Percentiles rank a stretch among this genome's conserved stretches.
Evolutionary conservation across 2,797 vertebrate species (phyloP).

Genomic region (Lycodopsis pacificus): DNA sequence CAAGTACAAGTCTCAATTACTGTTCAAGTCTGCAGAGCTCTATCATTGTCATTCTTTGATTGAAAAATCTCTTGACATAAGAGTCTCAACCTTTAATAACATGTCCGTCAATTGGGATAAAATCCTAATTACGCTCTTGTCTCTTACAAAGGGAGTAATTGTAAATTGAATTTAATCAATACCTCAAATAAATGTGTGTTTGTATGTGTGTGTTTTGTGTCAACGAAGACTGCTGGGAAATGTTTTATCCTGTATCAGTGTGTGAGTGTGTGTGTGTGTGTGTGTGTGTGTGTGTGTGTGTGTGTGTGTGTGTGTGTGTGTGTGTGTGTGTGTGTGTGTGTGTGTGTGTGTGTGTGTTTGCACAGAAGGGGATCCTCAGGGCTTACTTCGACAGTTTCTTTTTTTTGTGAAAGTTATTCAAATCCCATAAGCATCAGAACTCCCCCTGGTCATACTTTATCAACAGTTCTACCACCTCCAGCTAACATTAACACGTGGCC

Average conservation of each 20-base stretch:
- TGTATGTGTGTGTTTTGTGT: slow-evolving; percentile 10
- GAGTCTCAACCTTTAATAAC: not conserved
- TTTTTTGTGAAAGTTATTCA: slow-evolving; percentile 36
- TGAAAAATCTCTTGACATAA: not conserved
- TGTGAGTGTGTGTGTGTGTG: not conserved
- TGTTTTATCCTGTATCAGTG: not conserved
- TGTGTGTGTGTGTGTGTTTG: not conserved
- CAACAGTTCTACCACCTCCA: slow-evolving; percentile 37
- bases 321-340: too few species aligned
- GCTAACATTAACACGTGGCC: slow-evolving; percentile 52
- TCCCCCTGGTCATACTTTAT: slow-evolving; percentile 51
- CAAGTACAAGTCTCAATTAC: not conserved
- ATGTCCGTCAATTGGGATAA: not conserved
- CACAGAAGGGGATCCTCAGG: slow-evolving; percentile 1
- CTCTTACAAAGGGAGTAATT: not conserved
- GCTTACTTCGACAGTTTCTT: slow-evolving; percentile 27
- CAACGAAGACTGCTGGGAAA: not conserved
- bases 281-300: not conserved
- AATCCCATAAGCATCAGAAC: slow-evolving; percentile 60
- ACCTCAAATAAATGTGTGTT: slow-evolving; percentile 4
- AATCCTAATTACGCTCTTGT: not conserved
- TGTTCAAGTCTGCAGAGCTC: not conserved
- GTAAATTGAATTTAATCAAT: not conserved
- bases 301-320: too few species aligned
- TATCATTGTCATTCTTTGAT: not conserved